Base-by-base conservation (phyloP, 2,797 vertebrate genomes). In the Glyptemys insculpta region DNA sequence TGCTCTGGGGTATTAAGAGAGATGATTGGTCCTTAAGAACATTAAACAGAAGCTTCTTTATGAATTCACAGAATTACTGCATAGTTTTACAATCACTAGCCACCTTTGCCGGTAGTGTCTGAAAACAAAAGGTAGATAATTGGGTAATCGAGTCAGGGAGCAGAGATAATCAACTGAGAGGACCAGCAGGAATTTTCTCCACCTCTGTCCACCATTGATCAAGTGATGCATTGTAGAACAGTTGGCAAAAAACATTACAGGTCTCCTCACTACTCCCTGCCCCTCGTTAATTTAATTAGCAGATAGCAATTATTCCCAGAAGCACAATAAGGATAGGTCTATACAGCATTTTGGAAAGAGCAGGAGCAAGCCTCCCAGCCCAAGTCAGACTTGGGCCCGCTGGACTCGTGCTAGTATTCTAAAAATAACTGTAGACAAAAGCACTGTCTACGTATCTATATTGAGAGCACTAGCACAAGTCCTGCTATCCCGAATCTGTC, bases 141-240 rank as follows among this genome's bases (percentile, higher is more conserved):
- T 2, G 2, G n/a, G 27, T 80, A 87, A 86, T 10, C 4, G 4
- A 68, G 18, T 83, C 59, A 92, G 19, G 7, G 31, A 94, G 53
- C 37, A 83, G 25, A 5, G 62, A 25, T 82, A 12, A 83, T 57
- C 84, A 93, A 16, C 10, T 8, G 44, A 79, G 88, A 88, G 81
- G 62, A n/a, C 95, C 72, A n/a, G 83, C 92, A 93, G 92, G 89
- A 94, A 49, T 34, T 78, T 85, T 92, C 76, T 83, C 27, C 81
- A 83, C 92, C 41, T 53, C 37, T 89, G 83, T 89, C 94, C 92
- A 72, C 68, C 86, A 8, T 41, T 86, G 87, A 6, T 1, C 1
- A 85, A 14, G 34, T n/a, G 62, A n/a, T 78, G 62, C 14, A 1
- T 78, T 78, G 83, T 21, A 54, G 85, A 93, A 53, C 27, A 90